Percentiles rank a stretch among this genome's conserved stretches.
phyloP scores from a whole-genome alignment of 2,888 invertebrate species.

The Ischnura elegans region DNA sequence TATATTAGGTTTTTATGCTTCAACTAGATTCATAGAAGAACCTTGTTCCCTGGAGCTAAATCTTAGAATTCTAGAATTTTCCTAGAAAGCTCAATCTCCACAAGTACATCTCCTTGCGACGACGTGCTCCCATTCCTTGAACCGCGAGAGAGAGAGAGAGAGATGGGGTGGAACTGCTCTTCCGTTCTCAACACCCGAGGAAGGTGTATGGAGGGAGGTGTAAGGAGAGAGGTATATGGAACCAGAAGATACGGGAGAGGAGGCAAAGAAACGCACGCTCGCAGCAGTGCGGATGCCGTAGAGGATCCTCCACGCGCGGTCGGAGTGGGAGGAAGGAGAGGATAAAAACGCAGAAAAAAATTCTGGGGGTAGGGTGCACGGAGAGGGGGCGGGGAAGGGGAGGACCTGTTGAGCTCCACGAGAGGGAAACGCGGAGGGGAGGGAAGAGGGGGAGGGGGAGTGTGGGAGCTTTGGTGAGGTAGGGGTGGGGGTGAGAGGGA shows the following conservation, averaged over 20 bases:
- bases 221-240: too few species aligned
- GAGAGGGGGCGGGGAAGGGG: not conserved
- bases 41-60: too few species aligned
- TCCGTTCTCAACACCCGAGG: too few species aligned
- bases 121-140: not conserved
- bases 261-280: constrained; percentile 1
- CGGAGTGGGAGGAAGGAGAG: not conserved
- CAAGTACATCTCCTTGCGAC: not conserved
- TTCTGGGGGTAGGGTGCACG: not conserved
- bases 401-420: constrained; percentile 55
- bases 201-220: too few species aligned
- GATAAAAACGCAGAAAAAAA: not conserved
- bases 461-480: not conserved
- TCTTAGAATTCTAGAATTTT: too few species aligned
- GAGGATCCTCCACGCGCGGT: constrained; percentile 25
- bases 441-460: not conserved
- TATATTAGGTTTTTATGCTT: too few species aligned
- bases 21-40: too few species aligned
- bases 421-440: not conserved
- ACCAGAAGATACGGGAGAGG: not conserved
- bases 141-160: not conserved
- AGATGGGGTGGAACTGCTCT: not conserved
- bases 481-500: not conserved
- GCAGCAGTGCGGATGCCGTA: not conserved
- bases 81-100: too few species aligned